Evolutionary conservation across 2,797 vertebrate species (phyloP), one percentile per base, ranked within the genome.

Genomic region (Distichodus sexfasciatus): DNA sequence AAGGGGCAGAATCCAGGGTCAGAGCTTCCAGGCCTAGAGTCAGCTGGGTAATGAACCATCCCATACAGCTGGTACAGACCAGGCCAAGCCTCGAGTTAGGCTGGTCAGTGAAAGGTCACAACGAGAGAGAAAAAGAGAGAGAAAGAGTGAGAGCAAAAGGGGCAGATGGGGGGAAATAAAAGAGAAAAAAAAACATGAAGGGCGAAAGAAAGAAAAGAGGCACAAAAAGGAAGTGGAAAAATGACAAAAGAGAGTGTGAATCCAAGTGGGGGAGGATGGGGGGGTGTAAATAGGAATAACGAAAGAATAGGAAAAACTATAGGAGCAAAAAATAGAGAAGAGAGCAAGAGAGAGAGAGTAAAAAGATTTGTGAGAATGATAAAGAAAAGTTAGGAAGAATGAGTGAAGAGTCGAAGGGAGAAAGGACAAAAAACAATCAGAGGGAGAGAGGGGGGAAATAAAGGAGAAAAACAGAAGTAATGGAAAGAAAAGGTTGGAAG

Each of bases 31-130:
- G 54, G 86, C 87, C 87, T 83, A 51, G 58, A 86, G 87, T 81
- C 85, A 83, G 79, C 48, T 79, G 84, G 78, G 81, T 90, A 92
- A 91, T 91, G 89, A 91, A 89, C 86, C 91, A 80, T 87, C 79
- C 71, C 77, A 82, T 85, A 85, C 90, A 92, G 88, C 89, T 90
- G 90, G 87, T 88, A 82, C 74, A 80, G 74, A 79, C 82, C 79
- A 74, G 88, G 88, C 84, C 82, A 85, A 40, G 80, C 87, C 86
- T 78, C 71, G 19, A 86, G 89, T 88, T 77, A 83, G 44, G 72
- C 58, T 79, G 83, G 82, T 54, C 79, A 84, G 81, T 81, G 76
- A 84, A 85, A 89, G 87, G 88, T 90, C 87, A 86, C 65, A 79
- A 81, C 36, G 24, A 63, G 31, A 47, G 41, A 15, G 11, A 40